Evolutionary conservation across 2,113 vertebrate species (phyloP), one percentile per base, ranked within the genome.

Genomic region (Rhabdornis inornatus): DNA sequence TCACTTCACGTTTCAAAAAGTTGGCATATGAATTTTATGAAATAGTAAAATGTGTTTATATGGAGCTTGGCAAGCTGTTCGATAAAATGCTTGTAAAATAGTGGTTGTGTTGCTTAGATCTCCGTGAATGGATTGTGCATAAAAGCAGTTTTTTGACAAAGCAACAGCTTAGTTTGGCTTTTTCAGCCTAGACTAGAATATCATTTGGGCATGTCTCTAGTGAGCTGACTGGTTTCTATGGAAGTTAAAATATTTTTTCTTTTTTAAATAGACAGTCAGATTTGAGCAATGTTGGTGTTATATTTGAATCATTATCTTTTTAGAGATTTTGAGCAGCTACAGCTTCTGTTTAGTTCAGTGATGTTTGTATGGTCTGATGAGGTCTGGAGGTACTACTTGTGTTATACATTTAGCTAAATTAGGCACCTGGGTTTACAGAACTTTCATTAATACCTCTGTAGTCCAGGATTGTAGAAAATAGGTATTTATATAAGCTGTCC

Each of bases 11-110:
- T 92, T 96, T 94, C 78, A 91, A 71, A 93, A 95, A 91, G 45
- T 79, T 89, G 94, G 83, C 83, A 0, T 81, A 39, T 66, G 89
- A 74, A 88, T 78, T 97, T 95, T 84, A 81, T 90, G 91, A 91
- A 95, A 91, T 84, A 92, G 82, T 96, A 92, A 96, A 95, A 92
- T 89, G 88, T 94, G 94, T 96, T 96, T 96, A 92, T 90, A 80
- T 2, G 14, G 66, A 92, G 76, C 56, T 89, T 95, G 85, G 86
- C 87, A 90, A 90, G 78, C 93, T 91, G 50, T 81, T 93, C 2
- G 24, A 86, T 85, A 90, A 76, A 95, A 49, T 49, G 25, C 74
- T 81, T 94, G 76, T 91, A 83, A 93, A 89, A 74, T 88, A 71
- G 78, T 49, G 59, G 24, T 72, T 89, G 71, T 24, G 6, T 65